phyloP scores from a whole-genome alignment of 2,797 vertebrate genomes.

The Sebastes taczanowskii region DNA sequence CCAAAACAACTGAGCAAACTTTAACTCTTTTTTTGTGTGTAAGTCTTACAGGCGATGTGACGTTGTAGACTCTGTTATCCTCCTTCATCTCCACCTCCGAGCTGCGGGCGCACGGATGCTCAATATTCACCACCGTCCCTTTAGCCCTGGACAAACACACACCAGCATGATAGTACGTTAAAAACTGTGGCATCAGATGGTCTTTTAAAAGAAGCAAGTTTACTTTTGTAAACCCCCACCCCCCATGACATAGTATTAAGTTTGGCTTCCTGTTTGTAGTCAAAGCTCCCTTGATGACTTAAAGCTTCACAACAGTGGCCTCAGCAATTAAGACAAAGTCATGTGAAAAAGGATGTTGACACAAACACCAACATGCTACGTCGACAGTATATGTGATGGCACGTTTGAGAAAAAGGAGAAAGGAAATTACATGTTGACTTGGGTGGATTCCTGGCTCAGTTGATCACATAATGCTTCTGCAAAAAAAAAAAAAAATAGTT shows the following conservation, averaged over 20 bases:
- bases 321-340: conserved; percentile 1
- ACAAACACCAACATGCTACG: conserved; percentile 1
- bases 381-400: not conserved
- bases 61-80: conserved; percentile 34
- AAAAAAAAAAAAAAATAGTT: conserved; percentile 4
- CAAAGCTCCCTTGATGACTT: conserved; percentile 26
- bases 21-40: not conserved
- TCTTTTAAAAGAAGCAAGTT: not conserved
- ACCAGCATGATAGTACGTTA: not conserved
- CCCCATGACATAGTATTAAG: not conserved
- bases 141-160: conserved; percentile 46
- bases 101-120: conserved; percentile 54
- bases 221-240: not conserved
- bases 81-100: conserved; percentile 62
- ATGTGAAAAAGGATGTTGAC: conserved; percentile 24
- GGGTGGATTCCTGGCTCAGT: not conserved
- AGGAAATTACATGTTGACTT: conserved; percentile 63
- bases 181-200: not conserved
- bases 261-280: conserved; percentile 50
- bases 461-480: conserved; percentile 68
- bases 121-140: not conserved
- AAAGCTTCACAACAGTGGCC: not conserved
- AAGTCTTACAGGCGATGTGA: conserved; percentile 71
- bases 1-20: not conserved
- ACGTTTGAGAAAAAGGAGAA: not conserved